Evolutionary conservation across 2,797 vertebrate species (phyloP), one percentile per base, ranked within the genome.

Genomic region (Lycodopsis pacificus): DNA sequence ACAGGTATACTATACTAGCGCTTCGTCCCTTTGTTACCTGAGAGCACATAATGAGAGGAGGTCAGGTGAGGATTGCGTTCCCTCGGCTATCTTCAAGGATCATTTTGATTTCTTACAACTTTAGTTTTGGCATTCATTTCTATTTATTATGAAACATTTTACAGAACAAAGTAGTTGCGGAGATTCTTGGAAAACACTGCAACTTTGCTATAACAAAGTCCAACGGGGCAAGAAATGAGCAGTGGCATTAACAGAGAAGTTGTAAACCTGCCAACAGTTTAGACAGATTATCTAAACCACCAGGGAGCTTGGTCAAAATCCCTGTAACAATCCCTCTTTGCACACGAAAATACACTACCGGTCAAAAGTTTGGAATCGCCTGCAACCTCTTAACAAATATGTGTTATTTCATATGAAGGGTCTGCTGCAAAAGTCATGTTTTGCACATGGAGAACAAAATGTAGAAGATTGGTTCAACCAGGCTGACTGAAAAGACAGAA

Each of bases 31-130:
- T 40, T 79, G 64, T 61, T 70, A 62, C 54, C 64, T 42, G 57
- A 56, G 62, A 70, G 20, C 40, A n/a, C 13, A 66, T 64, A 51
- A 78, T 63, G 77, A 77, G 67, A 36, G 30, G 44, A 66, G 66
- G 65, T 57, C 72, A 32, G 15, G 3, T 32, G 67, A 78, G 46
- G 68, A 12, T 65, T 56, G n/a, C 63, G 68, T 67, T 56, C 40
- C 42, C 32, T 17, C n/a, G 12, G 59, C 65, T 64, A 20, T 5
- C 4, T 62, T 42, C 49, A 65, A 56, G 19, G 54, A 63, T 49
- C 9, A 57, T 71, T 54, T 20, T 57, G 44, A 58, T 62, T 73
- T 61, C 66, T 64, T 59, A 61, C n/a, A 38, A 54, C 44, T 51
- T 17, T 25, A 51, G 46, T 36, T 63, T 74, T 38, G 6, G 5